These are phyloP conservation scores for Rhynchonema sp. DNA, from an alignment of 2,888 invertebrate species.

Conservation along the genomic window DNA sequence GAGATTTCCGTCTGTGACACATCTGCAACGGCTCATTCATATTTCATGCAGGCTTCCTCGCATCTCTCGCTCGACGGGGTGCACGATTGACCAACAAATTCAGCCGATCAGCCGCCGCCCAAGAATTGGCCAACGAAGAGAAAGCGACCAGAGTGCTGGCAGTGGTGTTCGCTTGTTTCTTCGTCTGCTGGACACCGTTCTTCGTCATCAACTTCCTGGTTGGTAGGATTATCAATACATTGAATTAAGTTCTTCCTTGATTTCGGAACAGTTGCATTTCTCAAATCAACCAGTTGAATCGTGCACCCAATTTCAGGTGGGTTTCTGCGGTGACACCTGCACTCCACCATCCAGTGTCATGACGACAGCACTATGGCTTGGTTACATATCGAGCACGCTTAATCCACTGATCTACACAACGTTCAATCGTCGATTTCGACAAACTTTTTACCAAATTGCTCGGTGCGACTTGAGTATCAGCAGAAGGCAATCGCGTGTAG, in stretches of 20 bases:
- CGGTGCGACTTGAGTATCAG: too few relatives aligned
- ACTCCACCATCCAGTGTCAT: background rate
- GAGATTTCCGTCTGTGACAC: too few relatives aligned
- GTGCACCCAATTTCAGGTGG: too few relatives aligned
- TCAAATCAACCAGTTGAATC: too few relatives aligned
- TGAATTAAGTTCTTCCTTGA: too few relatives aligned
- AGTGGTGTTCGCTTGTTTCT: constrained; percentile 70
- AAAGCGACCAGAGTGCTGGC: constrained; percentile 84
- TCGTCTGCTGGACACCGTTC: constrained; percentile 75
- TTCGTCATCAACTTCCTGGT: constrained; percentile 46
- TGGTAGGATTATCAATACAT: too few relatives aligned
- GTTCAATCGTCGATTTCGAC: constrained; percentile 77
- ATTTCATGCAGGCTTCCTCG: too few relatives aligned
- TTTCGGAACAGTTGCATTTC: too few relatives aligned
- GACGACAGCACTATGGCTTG: constrained; percentile 50
- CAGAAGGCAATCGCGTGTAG: too few relatives aligned
- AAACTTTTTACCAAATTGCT: constrained; percentile 75
- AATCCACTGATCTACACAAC: constrained; percentile 89
- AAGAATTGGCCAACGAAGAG: constrained; percentile 39
- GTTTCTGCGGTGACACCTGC: background rate
- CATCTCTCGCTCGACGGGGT: too few relatives aligned
- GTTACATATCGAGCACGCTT: constrained; percentile 79
- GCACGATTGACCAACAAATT: too few relatives aligned
- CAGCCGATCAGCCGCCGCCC: background rate
- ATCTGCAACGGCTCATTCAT: too few relatives aligned